Percentiles rank a stretch among this genome's conserved stretches.
phyloP scores from a whole-genome alignment of 2,888 invertebrate species.

The Agriopis marginaria region DNA sequence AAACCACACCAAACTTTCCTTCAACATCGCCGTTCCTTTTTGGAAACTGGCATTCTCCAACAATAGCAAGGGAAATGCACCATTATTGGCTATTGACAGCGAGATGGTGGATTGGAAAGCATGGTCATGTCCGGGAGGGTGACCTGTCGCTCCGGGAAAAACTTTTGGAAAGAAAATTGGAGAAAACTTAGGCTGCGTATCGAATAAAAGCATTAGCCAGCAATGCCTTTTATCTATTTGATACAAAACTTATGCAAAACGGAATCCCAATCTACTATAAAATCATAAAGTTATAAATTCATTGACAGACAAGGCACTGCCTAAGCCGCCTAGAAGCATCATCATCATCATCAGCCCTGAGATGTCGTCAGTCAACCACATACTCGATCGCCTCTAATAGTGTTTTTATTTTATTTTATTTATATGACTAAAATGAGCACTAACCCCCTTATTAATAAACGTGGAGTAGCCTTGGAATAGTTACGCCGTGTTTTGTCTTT shows the following conservation, averaged over 20 bases:
- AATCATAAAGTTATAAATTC: too few species aligned
- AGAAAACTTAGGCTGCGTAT: conserved; percentile 16
- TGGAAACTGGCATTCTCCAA: conserved; percentile 27
- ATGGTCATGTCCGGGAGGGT: conserved; percentile 62
- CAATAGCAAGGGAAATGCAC: conserved; percentile 55
- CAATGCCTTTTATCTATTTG: background rate
- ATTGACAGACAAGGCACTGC: too few species aligned
- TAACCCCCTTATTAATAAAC: too few species aligned
- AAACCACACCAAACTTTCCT: conserved; percentile 41
- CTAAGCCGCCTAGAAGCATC: too few species aligned
- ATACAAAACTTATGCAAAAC: background rate
- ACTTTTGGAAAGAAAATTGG: conserved; percentile 37
- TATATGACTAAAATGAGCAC: too few species aligned
- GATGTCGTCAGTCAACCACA: too few species aligned
- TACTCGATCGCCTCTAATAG: too few species aligned
- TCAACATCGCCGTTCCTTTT: conserved; percentile 22
- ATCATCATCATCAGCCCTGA: too few species aligned
- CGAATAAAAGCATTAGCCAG: conserved; percentile 3
- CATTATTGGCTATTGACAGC: conserved; percentile 65
- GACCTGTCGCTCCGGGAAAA: conserved; percentile 37
- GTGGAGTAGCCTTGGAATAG: too few species aligned
- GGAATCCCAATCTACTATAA: too few species aligned
- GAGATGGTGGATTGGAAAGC: conserved; percentile 54
- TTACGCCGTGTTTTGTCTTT: too few species aligned
- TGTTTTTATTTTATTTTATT: too few species aligned